Conservation (phyloP, 2,113 vertebrate genomes). For the Rattus rattus region DNA sequence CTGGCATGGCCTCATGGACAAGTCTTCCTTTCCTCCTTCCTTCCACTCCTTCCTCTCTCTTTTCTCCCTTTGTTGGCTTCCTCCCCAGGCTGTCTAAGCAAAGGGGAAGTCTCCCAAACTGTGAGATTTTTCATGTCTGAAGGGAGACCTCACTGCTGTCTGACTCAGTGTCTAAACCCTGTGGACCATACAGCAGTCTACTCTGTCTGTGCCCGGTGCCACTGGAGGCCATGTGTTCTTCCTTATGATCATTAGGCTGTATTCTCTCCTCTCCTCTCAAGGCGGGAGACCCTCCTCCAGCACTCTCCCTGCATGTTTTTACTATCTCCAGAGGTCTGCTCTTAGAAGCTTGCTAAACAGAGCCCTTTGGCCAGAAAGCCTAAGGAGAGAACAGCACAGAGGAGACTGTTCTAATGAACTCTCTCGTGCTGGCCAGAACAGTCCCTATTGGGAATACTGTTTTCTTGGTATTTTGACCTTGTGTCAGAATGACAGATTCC, state of each 20-base stretch:
- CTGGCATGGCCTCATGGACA: not conserved
- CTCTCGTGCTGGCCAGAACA: constrained; percentile 59
- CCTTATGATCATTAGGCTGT: not conserved
- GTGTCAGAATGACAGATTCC: constrained; percentile 74
- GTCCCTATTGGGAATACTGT: constrained; percentile 71
- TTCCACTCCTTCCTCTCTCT: not conserved
- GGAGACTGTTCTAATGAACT: constrained; percentile 53
- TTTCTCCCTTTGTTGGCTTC: not conserved
- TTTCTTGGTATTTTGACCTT: constrained; percentile 81
- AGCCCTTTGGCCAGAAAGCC: not conserved
- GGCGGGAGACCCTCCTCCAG: not conserved
- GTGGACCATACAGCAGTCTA: no score
- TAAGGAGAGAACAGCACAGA: constrained; percentile 16
- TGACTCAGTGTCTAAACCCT: not conserved
- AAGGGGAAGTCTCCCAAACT: not conserved
- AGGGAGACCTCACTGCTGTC: not conserved
- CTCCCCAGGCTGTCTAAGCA: not conserved
- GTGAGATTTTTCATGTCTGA: not conserved
- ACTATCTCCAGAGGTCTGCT: not conserved
- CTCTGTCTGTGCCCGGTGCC: not conserved
- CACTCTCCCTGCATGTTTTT: not conserved
- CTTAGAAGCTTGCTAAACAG: not conserved
- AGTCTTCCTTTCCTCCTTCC: not conserved
- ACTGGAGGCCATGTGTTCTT: not conserved
- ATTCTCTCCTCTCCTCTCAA: not conserved